Conservation (phyloP, 2,797 vertebrate species). For the Cyclura pinguis region DNA sequence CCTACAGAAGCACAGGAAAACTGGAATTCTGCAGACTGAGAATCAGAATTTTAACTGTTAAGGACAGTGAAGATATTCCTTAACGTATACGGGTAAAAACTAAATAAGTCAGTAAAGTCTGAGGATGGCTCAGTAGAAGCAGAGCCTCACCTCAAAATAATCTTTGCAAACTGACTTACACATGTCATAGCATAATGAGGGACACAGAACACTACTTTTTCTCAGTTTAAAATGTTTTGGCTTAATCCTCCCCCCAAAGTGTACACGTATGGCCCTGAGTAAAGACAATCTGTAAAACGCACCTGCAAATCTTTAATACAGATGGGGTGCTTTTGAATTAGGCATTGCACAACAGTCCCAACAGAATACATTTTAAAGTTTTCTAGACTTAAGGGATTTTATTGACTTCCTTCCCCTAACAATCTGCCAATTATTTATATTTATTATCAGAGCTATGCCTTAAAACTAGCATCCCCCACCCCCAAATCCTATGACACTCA, state of each 20-base stretch:
- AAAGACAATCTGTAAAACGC: background rate
- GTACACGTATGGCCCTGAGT: background rate
- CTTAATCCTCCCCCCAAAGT: background rate
- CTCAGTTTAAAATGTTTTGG: background rate
- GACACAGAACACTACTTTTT: background rate
- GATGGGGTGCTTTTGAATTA: background rate
- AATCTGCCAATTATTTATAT: conserved; percentile 7
- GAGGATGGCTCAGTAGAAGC: background rate
- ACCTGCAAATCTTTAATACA: background rate
- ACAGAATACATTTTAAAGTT: background rate
- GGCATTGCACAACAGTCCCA: background rate
- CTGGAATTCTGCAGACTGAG: background rate
- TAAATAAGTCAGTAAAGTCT: background rate
- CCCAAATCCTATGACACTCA: conserved; percentile 8
- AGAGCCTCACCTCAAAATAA: background rate
- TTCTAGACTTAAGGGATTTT: background rate
- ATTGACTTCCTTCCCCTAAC: conserved; percentile 8
- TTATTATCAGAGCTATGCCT: conserved; percentile 1
- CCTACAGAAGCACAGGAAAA: background rate
- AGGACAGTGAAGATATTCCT: background rate
- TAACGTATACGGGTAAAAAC: background rate
- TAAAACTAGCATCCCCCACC: conserved; percentile 7
- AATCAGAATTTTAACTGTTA: background rate
- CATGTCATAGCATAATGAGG: background rate
- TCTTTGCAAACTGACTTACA: background rate